These are phyloP conservation scores for Trochalopteron elliotii DNA, from an alignment of 2,113 vertebrate species.

Conservation along the genomic window DNA sequence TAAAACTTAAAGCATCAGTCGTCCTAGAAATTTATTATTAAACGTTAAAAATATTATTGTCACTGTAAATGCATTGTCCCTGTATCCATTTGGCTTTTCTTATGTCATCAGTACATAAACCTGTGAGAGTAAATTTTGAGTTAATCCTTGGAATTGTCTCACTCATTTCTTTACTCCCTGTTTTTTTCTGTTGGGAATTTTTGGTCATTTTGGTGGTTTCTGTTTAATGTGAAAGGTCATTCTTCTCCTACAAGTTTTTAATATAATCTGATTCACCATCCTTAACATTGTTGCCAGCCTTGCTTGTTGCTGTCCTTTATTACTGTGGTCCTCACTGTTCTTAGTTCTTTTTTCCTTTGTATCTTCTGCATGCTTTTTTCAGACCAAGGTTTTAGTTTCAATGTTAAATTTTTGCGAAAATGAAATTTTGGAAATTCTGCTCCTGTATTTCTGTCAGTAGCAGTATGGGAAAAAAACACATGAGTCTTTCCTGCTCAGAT, in stretches of 20 bases:
- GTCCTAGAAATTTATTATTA: background rate
- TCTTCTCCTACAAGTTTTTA: background rate
- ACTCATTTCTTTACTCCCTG: background rate
- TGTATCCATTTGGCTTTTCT: background rate
- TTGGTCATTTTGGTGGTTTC: background rate
- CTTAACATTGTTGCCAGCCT: background rate
- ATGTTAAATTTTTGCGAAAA: background rate
- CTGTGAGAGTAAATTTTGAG: background rate
- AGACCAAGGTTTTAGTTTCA: background rate
- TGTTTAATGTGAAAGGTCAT: background rate
- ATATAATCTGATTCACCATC: background rate
- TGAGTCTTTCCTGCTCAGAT: background rate
- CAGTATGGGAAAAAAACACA: accelerated
- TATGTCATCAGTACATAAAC: accelerated
- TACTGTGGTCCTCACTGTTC: background rate
- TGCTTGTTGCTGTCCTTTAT: background rate
- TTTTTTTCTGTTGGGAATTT: background rate
- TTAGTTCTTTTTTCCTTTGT: background rate
- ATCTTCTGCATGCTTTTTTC: background rate
- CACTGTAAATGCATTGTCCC: accelerated
- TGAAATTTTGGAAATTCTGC: background rate
- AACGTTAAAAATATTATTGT: accelerated
- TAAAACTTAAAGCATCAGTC: background rate
- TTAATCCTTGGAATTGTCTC: background rate
- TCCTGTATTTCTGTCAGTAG: background rate